Percentiles rank a stretch among this genome's conserved stretches.
Conservation (phyloP, 2,888 invertebrate species). For the Cataglyphis rosenhaueri region DNA sequence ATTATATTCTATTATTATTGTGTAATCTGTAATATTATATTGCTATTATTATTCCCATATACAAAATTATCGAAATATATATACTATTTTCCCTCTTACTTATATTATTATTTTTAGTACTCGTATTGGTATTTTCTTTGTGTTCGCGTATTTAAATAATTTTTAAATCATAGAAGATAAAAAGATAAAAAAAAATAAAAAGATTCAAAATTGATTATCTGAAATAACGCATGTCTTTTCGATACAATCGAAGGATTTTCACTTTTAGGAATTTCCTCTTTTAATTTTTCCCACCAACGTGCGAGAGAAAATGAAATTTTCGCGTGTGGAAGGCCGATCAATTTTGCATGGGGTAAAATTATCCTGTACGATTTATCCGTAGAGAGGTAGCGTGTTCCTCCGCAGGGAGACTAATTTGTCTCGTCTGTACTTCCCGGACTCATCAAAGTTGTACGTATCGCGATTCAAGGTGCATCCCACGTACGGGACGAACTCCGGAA, state of each 20-base stretch:
- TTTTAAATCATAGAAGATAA: background rate
- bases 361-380: background rate
- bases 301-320: slow-evolving; percentile 37
- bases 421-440: slow-evolving; percentile 44
- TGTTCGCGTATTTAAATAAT: background rate
- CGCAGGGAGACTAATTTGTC: slow-evolving; percentile 40
- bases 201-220: background rate
- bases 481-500: slow-evolving; percentile 30
- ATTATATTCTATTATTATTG: slow-evolving; percentile 9
- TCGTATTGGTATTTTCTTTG: background rate
- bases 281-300: background rate
- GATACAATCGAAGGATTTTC: background rate
- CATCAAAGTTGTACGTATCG: slow-evolving; percentile 52
- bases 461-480: slow-evolving; percentile 32
- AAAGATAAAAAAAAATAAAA: background rate
- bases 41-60: background rate
- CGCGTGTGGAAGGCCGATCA: slow-evolving; percentile 16
- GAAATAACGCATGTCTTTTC: background rate
- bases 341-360: slow-evolving; percentile 34
- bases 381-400: background rate
- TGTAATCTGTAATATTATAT: background rate
- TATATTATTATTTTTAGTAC: background rate
- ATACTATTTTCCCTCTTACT: background rate
- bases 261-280: background rate
- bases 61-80: background rate